Percentiles rank a stretch among this genome's conserved stretches.
These are phyloP conservation scores for Alligator sinensis DNA, from an alignment of 2,113 vertebrate genomes.

Conservation along the genomic window DNA sequence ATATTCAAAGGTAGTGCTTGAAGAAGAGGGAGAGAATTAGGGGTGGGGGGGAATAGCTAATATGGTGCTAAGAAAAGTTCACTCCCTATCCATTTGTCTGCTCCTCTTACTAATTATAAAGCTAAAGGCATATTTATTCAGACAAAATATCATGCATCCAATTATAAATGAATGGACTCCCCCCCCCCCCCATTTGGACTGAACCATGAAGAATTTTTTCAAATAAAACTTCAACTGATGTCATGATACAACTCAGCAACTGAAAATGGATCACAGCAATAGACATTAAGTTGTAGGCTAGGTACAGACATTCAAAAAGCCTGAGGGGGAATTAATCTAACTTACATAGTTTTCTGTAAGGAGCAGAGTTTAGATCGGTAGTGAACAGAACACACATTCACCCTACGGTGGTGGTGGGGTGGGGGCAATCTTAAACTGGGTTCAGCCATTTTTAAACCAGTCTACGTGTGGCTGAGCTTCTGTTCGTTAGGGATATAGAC, in stretches of 20 bases:
- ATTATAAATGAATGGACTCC: not conserved
- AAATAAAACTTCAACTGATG: not conserved
- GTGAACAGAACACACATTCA: no score
- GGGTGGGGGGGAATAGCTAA: not conserved
- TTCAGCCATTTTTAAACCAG: no score
- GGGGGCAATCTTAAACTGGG: no score
- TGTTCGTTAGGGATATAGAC: no score
- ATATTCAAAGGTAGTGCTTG: accelerated
- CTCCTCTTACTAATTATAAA: not conserved
- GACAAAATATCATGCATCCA: not conserved
- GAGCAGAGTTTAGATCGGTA: no score
- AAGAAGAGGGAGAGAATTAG: not conserved
- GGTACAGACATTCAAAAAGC: no score
- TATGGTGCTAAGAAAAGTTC: not conserved
- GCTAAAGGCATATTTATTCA: not conserved
- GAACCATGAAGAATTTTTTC: not conserved
- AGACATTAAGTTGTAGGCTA: not conserved
- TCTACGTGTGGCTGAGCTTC: no score
- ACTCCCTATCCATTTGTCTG: not conserved
- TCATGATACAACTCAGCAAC: not conserved
- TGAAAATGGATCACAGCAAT: not conserved
- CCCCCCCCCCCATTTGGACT: not conserved
- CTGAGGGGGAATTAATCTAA: no score
- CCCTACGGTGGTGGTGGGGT: no score
- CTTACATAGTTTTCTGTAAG: no score